Evolutionary conservation across 1,140 invertebrate species (phyloP), one percentile per base, ranked within the genome.

Genomic region (Bacillus rossius): DNA sequence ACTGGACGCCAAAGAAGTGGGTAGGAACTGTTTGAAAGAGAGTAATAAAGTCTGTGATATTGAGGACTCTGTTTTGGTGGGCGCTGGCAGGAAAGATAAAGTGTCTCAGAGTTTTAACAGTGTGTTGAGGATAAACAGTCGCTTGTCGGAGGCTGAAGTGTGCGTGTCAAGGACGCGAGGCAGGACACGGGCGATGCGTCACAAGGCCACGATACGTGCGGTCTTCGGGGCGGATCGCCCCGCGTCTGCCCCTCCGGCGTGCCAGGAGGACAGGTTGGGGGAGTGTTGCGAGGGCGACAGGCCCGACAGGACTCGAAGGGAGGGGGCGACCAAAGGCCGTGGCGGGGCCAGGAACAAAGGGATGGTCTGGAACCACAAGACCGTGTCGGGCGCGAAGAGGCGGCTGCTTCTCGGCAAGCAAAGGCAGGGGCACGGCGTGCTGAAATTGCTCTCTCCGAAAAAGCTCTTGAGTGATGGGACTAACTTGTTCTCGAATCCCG

Each of bases 191-290:
- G 77, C 87, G 17, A 72, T 88, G 25, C 55, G 25, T 20, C 55
- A 43, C 20, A 26, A 85, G 63, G 86, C 87, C 8, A 89, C 86
- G 1, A 89, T 90, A 26, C 82, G 85, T 60, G 87, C 89, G 71
- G 86, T 90, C 1, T 91, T 90, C 69, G 87, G 87, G 2, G 86
- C 85, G 34, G 82, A 86, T 66, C 71, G 85, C 8, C 84, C 85
- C 0, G 84, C 85, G 0, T 84, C 83, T 0, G 82, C 82, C 0
- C 83, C 83, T 0, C 82, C 82, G 25, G 20, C 41, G 16, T 60
- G 57, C 17, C 52, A 8, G 13, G 50, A 52, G 25, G 34, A 57
- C 14, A 47, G 20, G 22, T 14, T 42, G 25, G 29, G 19, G 17
- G n/a, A 42, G 34, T 53, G n/a, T 23, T 22, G 16, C 7, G 29